Base-by-base conservation (phyloP, 2,888 invertebrate genomes). In the Trissonchulus sp. region DNA sequence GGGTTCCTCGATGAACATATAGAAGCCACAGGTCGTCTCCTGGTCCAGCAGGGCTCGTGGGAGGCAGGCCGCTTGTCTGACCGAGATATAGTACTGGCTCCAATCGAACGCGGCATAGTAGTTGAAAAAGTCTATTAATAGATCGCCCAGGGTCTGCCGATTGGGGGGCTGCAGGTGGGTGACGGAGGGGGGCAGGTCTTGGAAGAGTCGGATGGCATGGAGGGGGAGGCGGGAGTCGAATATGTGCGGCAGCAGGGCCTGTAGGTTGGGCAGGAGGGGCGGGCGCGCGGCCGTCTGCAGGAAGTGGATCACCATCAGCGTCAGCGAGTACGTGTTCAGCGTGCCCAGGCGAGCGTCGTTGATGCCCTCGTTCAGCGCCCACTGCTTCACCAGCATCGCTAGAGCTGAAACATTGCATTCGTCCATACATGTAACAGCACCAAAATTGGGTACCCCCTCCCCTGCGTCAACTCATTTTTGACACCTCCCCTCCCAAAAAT, bases 271-370 rank as follows among this genome's bases (percentile, higher is more conserved):
- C 31, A 65, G 68, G 33, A 65, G 8, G 31, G 68, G 68, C 8
- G 68, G 68, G 8, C 8, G 28, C 8, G n/a, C 68, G 48, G 48
- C 48, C 8, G 48, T 23, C 68, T 84, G 84, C 38, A 83, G 78
- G 69, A 77, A 83, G 72, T 83, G 84, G 1, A 83, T 38, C 2
- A 82, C 79, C 68, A 83, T 79, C n/a, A 83, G 77, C 34, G 82
- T 81, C n/a, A 84, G 73, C 0, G 82, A 81, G 74, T 84, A 83
- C 73, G 81, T 81, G 76, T 82, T 83, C 38, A 83, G 79, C 2
- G 80, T 81, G 23, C 83, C 83, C n/a, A 63, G 73, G 76, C 77
- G 75, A 1, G 83, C 79, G 72, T 81, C 80, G 35, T 77, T 78
- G 2, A 84, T 79, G 0, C 77, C 80, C n/a, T 76, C 77, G 1